phyloP scores from a whole-genome alignment of 2,113 vertebrate genomes.

The Rhinolophus ferrumequinum region DNA sequence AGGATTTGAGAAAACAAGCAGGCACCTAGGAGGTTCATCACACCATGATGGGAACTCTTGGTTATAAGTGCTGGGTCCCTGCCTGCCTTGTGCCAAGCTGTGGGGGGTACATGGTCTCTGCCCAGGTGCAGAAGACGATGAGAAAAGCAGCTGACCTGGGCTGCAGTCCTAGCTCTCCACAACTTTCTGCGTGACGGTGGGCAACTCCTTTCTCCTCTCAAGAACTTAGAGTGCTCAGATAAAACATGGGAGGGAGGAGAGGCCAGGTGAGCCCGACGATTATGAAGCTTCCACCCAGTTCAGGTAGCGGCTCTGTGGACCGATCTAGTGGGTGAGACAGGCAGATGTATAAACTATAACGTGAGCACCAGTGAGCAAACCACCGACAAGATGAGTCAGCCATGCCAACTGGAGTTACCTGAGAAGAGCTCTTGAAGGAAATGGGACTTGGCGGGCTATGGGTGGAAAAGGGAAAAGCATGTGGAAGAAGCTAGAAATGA shows the following conservation, averaged over 20 bases:
- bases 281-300: background rate
- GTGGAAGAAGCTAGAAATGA: background rate
- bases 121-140: background rate
- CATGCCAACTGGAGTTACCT: no score
- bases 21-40: background rate
- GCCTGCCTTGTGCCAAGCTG: background rate
- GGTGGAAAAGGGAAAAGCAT: background rate
- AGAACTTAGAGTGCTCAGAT: background rate
- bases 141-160: background rate
- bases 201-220: background rate
- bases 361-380: background rate
- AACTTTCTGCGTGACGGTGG: background rate
- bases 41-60: background rate
- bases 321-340: background rate
- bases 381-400: background rate
- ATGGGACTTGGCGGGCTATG: background rate
- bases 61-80: background rate
- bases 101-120: background rate
- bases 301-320: background rate
- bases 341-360: background rate
- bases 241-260: background rate
- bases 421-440: background rate
- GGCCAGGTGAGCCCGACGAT: fast-evolving
- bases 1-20: background rate
- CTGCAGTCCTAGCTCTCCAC: background rate